Evolutionary conservation across 2,888 invertebrate genomes (phyloP).

Genomic region (Acronicta psi): DNA sequence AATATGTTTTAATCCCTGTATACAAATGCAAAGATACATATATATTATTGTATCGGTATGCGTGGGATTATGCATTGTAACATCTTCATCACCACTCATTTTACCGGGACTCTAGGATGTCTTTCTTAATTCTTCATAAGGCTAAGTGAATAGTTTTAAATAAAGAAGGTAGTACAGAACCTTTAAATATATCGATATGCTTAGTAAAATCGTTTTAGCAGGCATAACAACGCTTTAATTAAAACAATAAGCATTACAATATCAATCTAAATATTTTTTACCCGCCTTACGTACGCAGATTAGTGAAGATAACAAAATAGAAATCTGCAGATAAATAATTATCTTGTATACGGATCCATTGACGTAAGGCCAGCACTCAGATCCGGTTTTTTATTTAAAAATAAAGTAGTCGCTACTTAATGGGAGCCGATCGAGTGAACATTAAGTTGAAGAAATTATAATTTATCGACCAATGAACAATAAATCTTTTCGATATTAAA

Average conservation of each 20-base stretch:
- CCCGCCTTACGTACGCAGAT: constrained; percentile 7
- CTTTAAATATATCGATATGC: too few relatives aligned
- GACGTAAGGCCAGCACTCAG: constrained; percentile 38
- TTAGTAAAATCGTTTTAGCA: too few relatives aligned
- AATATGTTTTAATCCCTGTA: neutral
- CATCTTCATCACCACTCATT: too few relatives aligned
- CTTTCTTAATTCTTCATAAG: too few relatives aligned
- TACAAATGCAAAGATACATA: too few relatives aligned
- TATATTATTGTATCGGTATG: too few relatives aligned
- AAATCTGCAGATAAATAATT: constrained; percentile 32
- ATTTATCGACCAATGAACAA: constrained; percentile 53
- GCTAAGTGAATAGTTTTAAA: too few relatives aligned
- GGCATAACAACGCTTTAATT: neutral
- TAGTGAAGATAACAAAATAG: constrained; percentile 20
- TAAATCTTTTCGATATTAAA: constrained; percentile 56
- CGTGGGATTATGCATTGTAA: too few relatives aligned
- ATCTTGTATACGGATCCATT: constrained; percentile 52
- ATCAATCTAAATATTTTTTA: neutral
- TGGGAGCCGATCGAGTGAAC: constrained; percentile 52
- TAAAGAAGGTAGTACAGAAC: too few relatives aligned
- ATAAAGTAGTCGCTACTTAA: constrained; percentile 59
- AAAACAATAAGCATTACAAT: neutral
- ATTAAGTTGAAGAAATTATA: constrained; percentile 59
- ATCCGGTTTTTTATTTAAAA: constrained; percentile 51
- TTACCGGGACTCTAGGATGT: too few relatives aligned